A percentile compares a stretch with the other conserved stretches of the same genome.
Conservation (phyloP, 2,797 vertebrate species). For the Crenuchus spilurus region DNA sequence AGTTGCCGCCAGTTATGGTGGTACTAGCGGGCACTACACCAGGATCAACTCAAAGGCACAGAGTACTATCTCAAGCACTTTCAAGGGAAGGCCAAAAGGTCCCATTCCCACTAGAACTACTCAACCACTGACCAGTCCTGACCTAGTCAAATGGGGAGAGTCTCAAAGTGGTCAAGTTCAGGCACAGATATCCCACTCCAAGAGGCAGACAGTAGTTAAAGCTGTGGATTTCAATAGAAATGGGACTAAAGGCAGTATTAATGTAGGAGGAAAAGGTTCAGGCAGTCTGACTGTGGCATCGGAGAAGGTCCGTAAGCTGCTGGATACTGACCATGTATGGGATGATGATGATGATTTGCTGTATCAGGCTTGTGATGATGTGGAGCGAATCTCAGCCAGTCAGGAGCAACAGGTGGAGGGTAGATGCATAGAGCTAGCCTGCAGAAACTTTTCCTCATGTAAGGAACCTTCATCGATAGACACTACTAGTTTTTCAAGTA, state of each 20-base stretch:
- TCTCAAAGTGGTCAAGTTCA: not conserved
- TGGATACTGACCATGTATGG: constrained; percentile 78
- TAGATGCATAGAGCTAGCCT: constrained; percentile 2
- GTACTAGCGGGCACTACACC: constrained; percentile 39
- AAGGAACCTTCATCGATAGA: not conserved
- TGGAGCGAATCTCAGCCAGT: constrained; percentile 84
- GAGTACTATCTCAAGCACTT: constrained; percentile 67
- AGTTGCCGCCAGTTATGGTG: constrained; percentile 19
- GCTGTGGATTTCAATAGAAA: not conserved
- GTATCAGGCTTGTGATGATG: constrained; percentile 87
- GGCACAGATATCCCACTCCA: not conserved
- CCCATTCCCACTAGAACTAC: constrained; percentile 54
- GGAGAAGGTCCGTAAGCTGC: constrained; percentile 28
- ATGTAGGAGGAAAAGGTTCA: not conserved
- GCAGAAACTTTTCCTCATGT: constrained; percentile 39
- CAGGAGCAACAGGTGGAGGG: constrained; percentile 50
- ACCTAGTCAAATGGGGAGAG: constrained; percentile 44
- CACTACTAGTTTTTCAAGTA: not conserved
- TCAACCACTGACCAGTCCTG: constrained; percentile 48
- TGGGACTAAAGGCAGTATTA: constrained; percentile 20
- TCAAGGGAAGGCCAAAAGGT: constrained; percentile 64
- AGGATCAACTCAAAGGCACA: constrained; percentile 21
- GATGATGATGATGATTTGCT: constrained; percentile 84
- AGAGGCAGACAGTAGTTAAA: not conserved
- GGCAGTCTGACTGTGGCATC: constrained; percentile 54